Conservation (phyloP, 2,888 invertebrate genomes). For the Tromatobia lineatoria region DNA sequence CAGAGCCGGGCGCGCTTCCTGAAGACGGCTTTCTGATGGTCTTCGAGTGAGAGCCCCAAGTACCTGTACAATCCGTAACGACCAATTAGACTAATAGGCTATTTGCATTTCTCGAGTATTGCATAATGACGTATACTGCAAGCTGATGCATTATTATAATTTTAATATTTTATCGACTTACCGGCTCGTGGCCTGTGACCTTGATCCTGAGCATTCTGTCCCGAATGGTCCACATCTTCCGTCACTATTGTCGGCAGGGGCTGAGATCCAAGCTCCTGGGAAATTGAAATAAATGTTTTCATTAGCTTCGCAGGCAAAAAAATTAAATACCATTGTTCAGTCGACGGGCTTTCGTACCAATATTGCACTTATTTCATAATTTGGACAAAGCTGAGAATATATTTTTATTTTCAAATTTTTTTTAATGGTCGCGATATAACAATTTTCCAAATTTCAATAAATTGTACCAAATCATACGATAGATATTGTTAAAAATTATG, state of each 20-base stretch:
- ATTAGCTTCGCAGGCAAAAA: neutral
- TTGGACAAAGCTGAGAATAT: no score
- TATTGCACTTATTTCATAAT: no score
- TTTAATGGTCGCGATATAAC: no score
- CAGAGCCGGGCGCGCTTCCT: constrained; percentile 81
- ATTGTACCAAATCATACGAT: no score
- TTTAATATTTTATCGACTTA: constrained; percentile 83
- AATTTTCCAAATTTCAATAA: no score
- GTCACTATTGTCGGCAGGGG: constrained; percentile 87
- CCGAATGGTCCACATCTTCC: constrained; percentile 86
- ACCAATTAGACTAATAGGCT: constrained; percentile 27
- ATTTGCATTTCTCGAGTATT: constrained; percentile 25
- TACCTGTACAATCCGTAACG: constrained; percentile 74
- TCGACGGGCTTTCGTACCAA: neutral
- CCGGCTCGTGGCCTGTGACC: constrained; percentile 88
- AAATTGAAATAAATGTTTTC: constrained; percentile 64
- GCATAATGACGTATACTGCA: neutral
- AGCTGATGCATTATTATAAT: neutral
- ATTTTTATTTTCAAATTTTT: no score
- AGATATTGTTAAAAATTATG: no score
- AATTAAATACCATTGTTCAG: neutral
- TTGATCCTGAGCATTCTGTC: constrained; percentile 83
- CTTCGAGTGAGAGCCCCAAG: constrained; percentile 83
- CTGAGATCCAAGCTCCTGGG: constrained; percentile 89
- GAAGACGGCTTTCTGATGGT: constrained; percentile 79